A percentile compares a stretch with the other conserved stretches of the same genome.
Conservation (phyloP, 2,888 invertebrate species). For the Corbicula japonica region DNA sequence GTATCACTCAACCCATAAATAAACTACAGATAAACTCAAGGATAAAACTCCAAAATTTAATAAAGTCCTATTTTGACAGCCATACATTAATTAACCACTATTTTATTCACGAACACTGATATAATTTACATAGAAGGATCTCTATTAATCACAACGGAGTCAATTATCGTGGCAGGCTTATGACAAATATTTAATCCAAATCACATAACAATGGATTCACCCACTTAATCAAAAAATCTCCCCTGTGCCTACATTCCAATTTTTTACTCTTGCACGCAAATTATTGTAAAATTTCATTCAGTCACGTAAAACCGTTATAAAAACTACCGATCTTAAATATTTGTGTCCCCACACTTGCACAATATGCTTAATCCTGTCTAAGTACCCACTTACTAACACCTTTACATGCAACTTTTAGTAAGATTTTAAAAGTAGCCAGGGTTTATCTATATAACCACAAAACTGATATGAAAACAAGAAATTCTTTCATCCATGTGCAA, state of each 20-base stretch:
- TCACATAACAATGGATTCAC: slow-evolving; percentile 6
- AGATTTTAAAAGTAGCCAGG: too few species aligned
- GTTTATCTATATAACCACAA: too few species aligned
- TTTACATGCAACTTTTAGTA: too few species aligned
- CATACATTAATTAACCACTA: slow-evolving; percentile 6
- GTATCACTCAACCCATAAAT: neutral
- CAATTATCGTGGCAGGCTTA: slow-evolving; percentile 21
- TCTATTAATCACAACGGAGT: slow-evolving; percentile 24
- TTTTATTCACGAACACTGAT: slow-evolving; percentile 10
- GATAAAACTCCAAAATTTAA: slow-evolving; percentile 12
- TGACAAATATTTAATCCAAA: slow-evolving; percentile 32
- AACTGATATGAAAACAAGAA: too few species aligned
- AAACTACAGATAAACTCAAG: slow-evolving; percentile 1
- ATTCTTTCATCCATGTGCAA: too few species aligned
- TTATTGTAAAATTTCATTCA: slow-evolving; percentile 4
- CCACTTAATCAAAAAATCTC: slow-evolving; percentile 18
- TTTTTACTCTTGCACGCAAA: slow-evolving; percentile 19
- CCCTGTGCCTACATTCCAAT: slow-evolving; percentile 3
- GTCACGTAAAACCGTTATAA: too few species aligned
- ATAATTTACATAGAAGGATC: slow-evolving; percentile 7
- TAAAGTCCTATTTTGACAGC: slow-evolving; percentile 18
- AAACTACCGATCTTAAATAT: too few species aligned
- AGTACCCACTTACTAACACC: too few species aligned
- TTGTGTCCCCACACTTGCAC: too few species aligned
- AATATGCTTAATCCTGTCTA: too few species aligned